phyloP scores from a whole-genome alignment of 2,888 invertebrate species.

The Pollenia angustigena region DNA sequence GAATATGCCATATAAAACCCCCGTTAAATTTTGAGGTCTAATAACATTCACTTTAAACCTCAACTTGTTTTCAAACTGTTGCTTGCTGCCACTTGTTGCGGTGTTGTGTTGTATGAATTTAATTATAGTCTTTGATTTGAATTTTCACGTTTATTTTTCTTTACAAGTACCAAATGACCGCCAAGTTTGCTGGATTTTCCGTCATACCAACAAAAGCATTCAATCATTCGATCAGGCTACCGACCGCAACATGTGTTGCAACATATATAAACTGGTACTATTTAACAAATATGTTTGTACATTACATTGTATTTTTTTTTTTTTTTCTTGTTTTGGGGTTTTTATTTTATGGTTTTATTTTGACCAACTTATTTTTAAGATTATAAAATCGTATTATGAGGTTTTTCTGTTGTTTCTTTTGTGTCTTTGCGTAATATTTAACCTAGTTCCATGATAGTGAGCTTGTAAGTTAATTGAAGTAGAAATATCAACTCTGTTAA shows the following conservation, averaged over 20 bases:
- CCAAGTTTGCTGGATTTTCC: conserved; percentile 61
- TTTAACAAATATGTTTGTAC: neutral
- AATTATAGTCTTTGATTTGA: conserved; percentile 25
- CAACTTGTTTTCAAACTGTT: conserved; percentile 39
- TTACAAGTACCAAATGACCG: conserved; percentile 53
- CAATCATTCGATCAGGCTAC: conserved; percentile 48
- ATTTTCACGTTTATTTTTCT: conserved; percentile 46
- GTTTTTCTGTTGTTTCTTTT: neutral
- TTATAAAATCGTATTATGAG: conserved; percentile 6
- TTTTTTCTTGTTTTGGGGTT: conserved; percentile 26
- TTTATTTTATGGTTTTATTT: conserved; percentile 37
- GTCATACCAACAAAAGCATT: conserved; percentile 35
- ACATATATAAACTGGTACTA: conserved; percentile 31
- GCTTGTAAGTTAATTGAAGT: conserved; percentile 78
- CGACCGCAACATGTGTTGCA: conserved; percentile 57
- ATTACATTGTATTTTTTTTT: conserved; percentile 24
- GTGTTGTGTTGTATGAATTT: neutral
- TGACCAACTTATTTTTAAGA: conserved; percentile 16
- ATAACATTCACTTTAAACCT: conserved; percentile 63
- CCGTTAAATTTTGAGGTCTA: conserved; percentile 44
- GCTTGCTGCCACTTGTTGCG: conserved; percentile 33
- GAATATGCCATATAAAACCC: neutral
- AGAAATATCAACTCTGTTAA: conserved; percentile 65
- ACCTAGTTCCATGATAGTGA: conserved; percentile 80
- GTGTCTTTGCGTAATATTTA: conserved; percentile 62